phyloP scores from a whole-genome alignment of 2,113 vertebrate genomes.

The Philantomba maxwellii region DNA sequence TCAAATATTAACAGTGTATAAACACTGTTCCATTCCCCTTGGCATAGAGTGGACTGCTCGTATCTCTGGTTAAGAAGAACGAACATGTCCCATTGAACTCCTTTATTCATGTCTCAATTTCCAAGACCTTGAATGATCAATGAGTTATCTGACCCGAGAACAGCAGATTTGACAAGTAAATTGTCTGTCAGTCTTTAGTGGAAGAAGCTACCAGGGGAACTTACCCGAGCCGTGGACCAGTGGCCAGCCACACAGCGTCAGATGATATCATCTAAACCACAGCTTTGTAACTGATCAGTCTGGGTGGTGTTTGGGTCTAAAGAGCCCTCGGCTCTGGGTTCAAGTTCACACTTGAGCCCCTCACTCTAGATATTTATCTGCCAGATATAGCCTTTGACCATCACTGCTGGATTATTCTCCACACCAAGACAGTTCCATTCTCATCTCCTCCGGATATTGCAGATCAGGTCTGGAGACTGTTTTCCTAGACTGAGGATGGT shows the following conservation, averaged over 20 bases:
- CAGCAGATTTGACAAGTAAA: background rate
- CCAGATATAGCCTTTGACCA: background rate
- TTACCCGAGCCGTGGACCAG: background rate
- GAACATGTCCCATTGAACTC: background rate
- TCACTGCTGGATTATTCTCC: background rate
- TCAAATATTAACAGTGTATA: background rate
- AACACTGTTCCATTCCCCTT: background rate
- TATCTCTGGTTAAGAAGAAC: background rate
- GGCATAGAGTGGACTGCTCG: fast-evolving
- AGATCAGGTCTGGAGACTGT: background rate
- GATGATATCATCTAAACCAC: background rate
- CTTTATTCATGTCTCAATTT: background rate
- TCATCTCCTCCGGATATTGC: background rate
- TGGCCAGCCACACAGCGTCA: background rate
- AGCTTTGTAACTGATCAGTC: background rate
- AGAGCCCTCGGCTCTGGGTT: background rate
- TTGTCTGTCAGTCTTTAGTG: background rate
- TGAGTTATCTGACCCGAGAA: background rate
- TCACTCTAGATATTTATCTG: background rate
- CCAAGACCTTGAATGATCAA: background rate
- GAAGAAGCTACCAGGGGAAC: background rate
- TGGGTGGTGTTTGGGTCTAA: background rate
- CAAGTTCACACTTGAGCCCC: background rate
- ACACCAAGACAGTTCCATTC: background rate
- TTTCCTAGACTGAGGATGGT: background rate